These are phyloP conservation scores for Ochotona curzoniae DNA, from an alignment of 2,113 vertebrate genomes.

Conservation along the genomic window DNA sequence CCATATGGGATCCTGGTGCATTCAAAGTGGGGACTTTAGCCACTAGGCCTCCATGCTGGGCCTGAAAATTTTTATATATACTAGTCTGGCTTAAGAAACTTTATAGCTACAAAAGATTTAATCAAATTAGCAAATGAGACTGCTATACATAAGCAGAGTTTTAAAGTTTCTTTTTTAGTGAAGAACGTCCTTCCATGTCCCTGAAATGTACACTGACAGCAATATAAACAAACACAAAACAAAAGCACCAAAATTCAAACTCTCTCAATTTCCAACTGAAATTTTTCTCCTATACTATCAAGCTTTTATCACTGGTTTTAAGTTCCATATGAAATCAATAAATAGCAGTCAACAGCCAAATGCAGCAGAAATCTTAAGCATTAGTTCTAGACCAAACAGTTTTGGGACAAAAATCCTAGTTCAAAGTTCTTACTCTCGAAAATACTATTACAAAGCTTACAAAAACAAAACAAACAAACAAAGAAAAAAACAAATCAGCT, in stretches of 20 bases:
- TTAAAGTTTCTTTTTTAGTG: constrained; percentile 21
- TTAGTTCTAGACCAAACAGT: not conserved
- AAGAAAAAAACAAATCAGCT: not conserved
- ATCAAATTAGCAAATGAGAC: not conserved
- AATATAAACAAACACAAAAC: not conserved
- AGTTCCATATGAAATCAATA: not conserved
- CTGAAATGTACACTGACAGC: not conserved
- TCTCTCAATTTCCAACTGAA: not conserved
- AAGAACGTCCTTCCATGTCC: not conserved
- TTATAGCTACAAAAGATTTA: not conserved
- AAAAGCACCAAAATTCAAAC: not conserved
- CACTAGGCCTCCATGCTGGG: no score
- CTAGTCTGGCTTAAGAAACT: not conserved
- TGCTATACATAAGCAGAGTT: not conserved
- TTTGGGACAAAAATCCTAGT: not conserved
- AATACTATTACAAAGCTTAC: constrained; percentile 11
- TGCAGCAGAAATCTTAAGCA: constrained; percentile 25
- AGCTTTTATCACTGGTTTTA: not conserved
- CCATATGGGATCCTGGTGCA: no score
- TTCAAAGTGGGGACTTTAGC: no score
- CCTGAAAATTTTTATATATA: not conserved
- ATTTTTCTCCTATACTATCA: not conserved
- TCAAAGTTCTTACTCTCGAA: not conserved
- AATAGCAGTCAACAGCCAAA: constrained; percentile 22
- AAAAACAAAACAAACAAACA: no score